phyloP scores from a whole-genome alignment of 2,888 invertebrate genomes.

The Aleiodes leptofemur region DNA sequence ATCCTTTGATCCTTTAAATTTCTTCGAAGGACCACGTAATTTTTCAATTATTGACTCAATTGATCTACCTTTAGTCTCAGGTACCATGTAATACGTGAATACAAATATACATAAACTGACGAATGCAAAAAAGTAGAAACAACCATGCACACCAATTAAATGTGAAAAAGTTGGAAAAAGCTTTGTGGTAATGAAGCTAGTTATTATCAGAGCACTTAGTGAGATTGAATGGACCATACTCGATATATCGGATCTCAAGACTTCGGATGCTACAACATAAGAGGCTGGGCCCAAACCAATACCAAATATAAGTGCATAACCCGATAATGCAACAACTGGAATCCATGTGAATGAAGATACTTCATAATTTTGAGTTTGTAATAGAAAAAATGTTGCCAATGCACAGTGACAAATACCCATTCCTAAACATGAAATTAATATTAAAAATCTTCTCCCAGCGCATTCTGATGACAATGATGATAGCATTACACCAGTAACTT shows the following conservation, averaged over 20 bases:
- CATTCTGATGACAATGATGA: slow-evolving; percentile 78
- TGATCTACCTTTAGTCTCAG: slow-evolving; percentile 69
- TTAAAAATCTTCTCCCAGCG: slow-evolving; percentile 78
- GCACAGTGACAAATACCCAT: slow-evolving; percentile 69
- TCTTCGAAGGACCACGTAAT: slow-evolving; percentile 59
- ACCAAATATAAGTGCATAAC: slow-evolving; percentile 77
- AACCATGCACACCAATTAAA: slow-evolving; percentile 66
- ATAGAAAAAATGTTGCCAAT: slow-evolving; percentile 64
- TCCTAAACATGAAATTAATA: slow-evolving; percentile 74
- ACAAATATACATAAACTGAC: slow-evolving; percentile 61
- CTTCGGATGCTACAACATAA: slow-evolving; percentile 76
- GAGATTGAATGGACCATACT: slow-evolving; percentile 62
- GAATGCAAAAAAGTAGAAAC: slow-evolving; percentile 66
- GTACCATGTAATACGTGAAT: slow-evolving; percentile 63
- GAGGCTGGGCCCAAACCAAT: slow-evolving; percentile 78
- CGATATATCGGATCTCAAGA: slow-evolving; percentile 72
- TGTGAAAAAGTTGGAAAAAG: slow-evolving; percentile 61
- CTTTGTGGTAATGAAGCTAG: slow-evolving; percentile 65
- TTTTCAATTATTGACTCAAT: slow-evolving; percentile 67
- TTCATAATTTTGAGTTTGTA: slow-evolving; percentile 51
- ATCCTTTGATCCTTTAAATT: background rate
- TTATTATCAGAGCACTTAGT: slow-evolving; percentile 62
- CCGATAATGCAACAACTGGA: slow-evolving; percentile 76
- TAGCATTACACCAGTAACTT: slow-evolving; percentile 76
- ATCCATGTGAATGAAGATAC: slow-evolving; percentile 75